Evolutionary conservation across 2,113 vertebrate species (phyloP).

Genomic region (Sisor rabdophorus): DNA sequence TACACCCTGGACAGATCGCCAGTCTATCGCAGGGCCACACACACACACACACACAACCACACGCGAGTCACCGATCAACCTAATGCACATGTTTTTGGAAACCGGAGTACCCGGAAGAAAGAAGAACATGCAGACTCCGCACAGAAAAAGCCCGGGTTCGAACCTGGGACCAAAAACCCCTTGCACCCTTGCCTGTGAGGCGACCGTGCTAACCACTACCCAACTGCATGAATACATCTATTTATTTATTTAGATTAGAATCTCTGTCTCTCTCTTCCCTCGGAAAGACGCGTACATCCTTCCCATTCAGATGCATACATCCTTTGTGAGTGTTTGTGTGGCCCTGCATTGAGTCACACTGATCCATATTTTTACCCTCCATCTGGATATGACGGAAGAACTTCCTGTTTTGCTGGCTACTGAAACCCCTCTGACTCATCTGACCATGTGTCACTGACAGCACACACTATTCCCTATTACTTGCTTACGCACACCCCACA

Average conservation of each 20-base stretch:
- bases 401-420: slow-evolving; percentile 14
- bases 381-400: slow-evolving; percentile 11
- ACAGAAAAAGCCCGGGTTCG: too few species aligned
- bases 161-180: too few species aligned
- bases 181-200: too few species aligned
- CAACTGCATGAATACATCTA: not conserved
- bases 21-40: too few species aligned
- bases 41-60: too few species aligned
- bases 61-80: too few species aligned
- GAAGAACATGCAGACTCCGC: too few species aligned
- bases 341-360: slow-evolving; percentile 15
- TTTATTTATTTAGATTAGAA: not conserved
- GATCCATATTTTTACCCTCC: slow-evolving; percentile 43
- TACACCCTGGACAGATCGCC: too few species aligned
- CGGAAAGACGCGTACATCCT: too few species aligned
- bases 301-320: not conserved
- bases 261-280: not conserved
- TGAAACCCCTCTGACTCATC: slow-evolving; percentile 53
- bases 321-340: slow-evolving; percentile 34
- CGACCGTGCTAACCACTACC: too few species aligned
- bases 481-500: slow-evolving; percentile 28
- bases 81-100: too few species aligned
- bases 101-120: too few species aligned
- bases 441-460: slow-evolving; percentile 32
- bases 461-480: slow-evolving; percentile 30